phyloP scores from a whole-genome alignment of 2,797 vertebrate species.

The Avahi laniger region DNA sequence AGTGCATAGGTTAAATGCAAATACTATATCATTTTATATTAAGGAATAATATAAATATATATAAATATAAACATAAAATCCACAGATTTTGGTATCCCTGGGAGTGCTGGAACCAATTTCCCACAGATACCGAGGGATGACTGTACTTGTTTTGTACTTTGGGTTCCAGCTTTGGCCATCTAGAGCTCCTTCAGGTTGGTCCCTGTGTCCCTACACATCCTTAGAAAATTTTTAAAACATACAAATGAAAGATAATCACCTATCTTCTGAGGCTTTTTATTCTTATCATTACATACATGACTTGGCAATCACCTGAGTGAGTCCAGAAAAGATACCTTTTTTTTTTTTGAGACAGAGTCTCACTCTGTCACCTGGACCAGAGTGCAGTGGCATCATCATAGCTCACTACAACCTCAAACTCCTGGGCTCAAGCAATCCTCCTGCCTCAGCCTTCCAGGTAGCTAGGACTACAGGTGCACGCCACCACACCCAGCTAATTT shows the following conservation, averaged over 20 bases:
- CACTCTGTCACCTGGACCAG: background rate
- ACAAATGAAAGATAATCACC: background rate
- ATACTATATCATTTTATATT: background rate
- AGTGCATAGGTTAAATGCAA: background rate
- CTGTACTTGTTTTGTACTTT: background rate
- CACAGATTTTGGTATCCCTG: background rate
- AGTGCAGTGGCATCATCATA: background rate
- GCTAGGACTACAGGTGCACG: background rate
- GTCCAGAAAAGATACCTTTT: background rate
- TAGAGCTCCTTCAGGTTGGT: background rate
- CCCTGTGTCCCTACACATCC: background rate
- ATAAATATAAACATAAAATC: no score
- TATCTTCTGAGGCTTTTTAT: background rate
- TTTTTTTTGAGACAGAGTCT: background rate
- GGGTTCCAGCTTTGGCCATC: background rate
- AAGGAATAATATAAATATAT: background rate
- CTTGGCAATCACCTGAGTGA: background rate
- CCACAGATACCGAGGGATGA: background rate
- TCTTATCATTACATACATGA: background rate
- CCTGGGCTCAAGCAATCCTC: background rate
- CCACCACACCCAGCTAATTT: background rate
- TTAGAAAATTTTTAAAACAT: background rate
- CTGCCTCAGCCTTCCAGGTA: background rate
- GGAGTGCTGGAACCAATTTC: background rate
- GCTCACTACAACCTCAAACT: background rate